Percentiles rank a stretch among this genome's conserved stretches.
phyloP scores from a whole-genome alignment of 2,888 invertebrate species.

The Cephus sareptanus region DNA sequence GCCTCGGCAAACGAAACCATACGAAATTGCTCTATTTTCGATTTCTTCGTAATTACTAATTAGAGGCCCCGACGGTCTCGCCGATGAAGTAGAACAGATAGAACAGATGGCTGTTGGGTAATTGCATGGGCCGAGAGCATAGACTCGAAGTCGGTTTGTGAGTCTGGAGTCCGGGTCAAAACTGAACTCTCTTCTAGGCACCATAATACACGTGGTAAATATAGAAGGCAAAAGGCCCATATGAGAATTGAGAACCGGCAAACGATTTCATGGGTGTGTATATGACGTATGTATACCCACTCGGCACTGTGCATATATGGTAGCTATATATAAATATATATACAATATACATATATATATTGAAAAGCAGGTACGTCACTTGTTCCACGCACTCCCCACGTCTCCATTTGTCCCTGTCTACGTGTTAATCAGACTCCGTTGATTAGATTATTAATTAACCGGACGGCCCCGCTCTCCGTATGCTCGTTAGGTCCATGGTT shows the following conservation, averaged over 20 bases:
- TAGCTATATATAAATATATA: too few species aligned
- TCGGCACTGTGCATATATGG: too few species aligned
- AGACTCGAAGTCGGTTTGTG: not conserved
- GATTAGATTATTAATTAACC: slow-evolving; percentile 44
- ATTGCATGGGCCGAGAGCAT: slow-evolving; percentile 33
- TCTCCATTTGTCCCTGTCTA: slow-evolving; percentile 31
- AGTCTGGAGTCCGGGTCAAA: too few species aligned
- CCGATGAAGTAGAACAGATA: slow-evolving; percentile 40
- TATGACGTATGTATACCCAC: too few species aligned
- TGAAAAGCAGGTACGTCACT: too few species aligned
- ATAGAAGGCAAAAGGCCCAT: too few species aligned
- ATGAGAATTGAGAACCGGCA: too few species aligned
- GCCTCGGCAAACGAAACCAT: not conserved
- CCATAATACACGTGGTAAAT: too few species aligned
- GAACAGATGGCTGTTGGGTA: slow-evolving; percentile 43
- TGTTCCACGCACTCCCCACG: not conserved
- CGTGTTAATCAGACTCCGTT: slow-evolving; percentile 38
- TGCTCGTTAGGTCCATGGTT: not conserved
- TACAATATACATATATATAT: too few species aligned
- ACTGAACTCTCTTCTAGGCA: not conserved
- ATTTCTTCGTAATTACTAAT: slow-evolving; percentile 49
- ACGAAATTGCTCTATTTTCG: slow-evolving; percentile 40
- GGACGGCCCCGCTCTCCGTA: slow-evolving; percentile 5
- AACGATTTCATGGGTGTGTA: too few species aligned
- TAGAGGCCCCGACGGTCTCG: slow-evolving; percentile 41